Percentiles rank a stretch among this genome's conserved stretches.
These are phyloP conservation scores for Melanotaenia duboulayi DNA, from an alignment of 2,113 vertebrate genomes.

Conservation along the genomic window DNA sequence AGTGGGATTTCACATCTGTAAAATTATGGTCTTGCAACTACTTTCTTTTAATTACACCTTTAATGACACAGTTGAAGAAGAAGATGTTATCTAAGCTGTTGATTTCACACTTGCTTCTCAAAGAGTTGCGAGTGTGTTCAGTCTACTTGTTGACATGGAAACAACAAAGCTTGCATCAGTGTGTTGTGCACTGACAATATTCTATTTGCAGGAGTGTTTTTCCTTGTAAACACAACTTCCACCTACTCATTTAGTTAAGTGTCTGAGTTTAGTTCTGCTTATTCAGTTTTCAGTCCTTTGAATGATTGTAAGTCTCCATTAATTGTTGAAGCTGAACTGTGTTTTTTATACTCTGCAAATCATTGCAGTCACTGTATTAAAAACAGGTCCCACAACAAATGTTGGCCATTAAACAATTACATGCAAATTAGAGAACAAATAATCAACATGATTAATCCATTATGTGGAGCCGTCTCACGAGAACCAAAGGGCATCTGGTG, in stretches of 20 bases:
- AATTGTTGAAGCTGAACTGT: conserved; percentile 17
- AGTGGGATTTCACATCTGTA: neutral
- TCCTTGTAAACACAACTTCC: neutral
- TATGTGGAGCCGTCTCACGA: conserved; percentile 33
- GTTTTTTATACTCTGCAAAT: conserved; percentile 28
- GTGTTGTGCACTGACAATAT: too few species aligned
- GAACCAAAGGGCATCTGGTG: neutral
- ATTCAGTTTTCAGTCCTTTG: neutral
- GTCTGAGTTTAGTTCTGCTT: neutral
- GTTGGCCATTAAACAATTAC: conserved; percentile 54
- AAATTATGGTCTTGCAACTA: neutral
- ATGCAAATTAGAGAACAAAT: conserved; percentile 70
- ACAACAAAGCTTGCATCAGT: neutral
- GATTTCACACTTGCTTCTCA: neutral
- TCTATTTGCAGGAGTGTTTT: too few species aligned
- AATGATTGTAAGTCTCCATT: conserved; percentile 12
- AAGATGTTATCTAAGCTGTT: neutral
- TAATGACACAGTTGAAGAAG: neutral
- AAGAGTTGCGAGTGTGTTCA: neutral
- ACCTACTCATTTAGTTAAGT: neutral
- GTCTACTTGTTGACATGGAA: neutral
- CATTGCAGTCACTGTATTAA: neutral
- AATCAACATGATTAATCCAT: conserved; percentile 64
- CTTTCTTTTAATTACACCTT: neutral
- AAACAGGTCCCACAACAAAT: conserved; percentile 33